These are phyloP conservation scores for Phortica variegata DNA, from an alignment of 1,140 invertebrate species.

Conservation along the genomic window DNA sequence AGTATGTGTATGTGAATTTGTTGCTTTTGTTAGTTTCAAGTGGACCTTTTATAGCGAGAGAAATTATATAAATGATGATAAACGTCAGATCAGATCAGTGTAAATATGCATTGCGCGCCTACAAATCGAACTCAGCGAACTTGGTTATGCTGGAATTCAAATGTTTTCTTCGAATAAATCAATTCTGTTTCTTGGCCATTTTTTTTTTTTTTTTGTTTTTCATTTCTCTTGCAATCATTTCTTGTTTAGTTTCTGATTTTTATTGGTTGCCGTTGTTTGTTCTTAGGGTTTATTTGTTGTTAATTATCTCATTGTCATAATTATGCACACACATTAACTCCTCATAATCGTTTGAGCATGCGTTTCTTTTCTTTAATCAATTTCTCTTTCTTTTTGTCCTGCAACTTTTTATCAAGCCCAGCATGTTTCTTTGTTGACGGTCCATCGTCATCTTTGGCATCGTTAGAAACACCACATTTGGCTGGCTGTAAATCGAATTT, in stretches of 20 bases:
- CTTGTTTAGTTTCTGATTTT: constrained; percentile 8
- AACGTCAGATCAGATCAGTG: constrained; percentile 24
- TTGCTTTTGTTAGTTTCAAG: constrained; percentile 15
- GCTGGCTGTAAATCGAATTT: constrained; percentile 36
- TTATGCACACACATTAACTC: constrained; percentile 52
- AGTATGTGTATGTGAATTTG: background rate
- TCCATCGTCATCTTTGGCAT: constrained; percentile 62
- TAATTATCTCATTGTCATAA: constrained; percentile 7
- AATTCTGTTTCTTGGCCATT: background rate
- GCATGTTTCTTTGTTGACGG: constrained; percentile 83
- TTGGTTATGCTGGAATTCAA: too few species aligned
- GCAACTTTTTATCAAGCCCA: constrained; percentile 69
- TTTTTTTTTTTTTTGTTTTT: background rate
- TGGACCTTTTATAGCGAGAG: too few species aligned
- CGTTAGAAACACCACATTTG: constrained; percentile 37
- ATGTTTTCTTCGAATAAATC: background rate
- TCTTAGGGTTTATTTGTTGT: background rate
- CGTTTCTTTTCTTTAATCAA: constrained; percentile 82
- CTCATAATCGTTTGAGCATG: constrained; percentile 85
- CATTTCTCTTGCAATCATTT: constrained; percentile 3
- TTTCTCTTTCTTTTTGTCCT: constrained; percentile 75
- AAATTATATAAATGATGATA: constrained; percentile 12
- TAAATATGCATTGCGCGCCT: constrained; percentile 37
- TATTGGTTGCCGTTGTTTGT: background rate
- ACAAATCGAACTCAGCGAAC: too few species aligned